Conservation (phyloP, 2,797 vertebrate genomes). For the Danio kyathit region DNA sequence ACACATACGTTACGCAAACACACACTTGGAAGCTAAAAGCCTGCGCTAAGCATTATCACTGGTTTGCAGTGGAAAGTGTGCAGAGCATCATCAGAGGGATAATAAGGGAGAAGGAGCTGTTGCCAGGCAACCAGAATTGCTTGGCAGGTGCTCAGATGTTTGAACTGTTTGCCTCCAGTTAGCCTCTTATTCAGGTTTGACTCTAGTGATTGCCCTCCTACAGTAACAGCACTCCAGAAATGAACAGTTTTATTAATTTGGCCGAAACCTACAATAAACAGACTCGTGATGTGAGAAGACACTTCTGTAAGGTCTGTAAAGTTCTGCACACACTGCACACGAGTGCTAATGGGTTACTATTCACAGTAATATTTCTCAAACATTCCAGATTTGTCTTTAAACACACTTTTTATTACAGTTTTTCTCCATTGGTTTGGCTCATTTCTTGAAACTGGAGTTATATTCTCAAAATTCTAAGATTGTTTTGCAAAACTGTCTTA, state of each 20-base stretch:
- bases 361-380: no score
- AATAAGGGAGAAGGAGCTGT: constrained; percentile 64
- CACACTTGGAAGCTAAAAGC: constrained; percentile 38
- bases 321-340: no score
- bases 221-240: background rate
- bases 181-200: constrained; percentile 7
- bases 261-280: background rate
- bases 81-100: constrained; percentile 47
- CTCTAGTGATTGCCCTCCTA: background rate
- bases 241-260: background rate
- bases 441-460: no score
- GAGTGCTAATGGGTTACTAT: no score
- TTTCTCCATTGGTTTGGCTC: no score
- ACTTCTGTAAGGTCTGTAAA: no score
- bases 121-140: constrained; percentile 73
- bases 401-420: no score
- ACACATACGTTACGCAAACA: constrained; percentile 30
- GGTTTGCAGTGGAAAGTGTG: constrained; percentile 41
- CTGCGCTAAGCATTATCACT: constrained; percentile 50
- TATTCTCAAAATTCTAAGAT: no score
- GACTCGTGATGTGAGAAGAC: background rate
- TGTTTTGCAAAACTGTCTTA: no score
- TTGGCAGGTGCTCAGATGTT: constrained; percentile 68
- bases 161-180: constrained; percentile 17
- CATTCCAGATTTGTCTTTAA: no score